Evolutionary conservation across 2,797 vertebrate species (phyloP).

Genomic region (Hippopotamyrus pictus): DNA sequence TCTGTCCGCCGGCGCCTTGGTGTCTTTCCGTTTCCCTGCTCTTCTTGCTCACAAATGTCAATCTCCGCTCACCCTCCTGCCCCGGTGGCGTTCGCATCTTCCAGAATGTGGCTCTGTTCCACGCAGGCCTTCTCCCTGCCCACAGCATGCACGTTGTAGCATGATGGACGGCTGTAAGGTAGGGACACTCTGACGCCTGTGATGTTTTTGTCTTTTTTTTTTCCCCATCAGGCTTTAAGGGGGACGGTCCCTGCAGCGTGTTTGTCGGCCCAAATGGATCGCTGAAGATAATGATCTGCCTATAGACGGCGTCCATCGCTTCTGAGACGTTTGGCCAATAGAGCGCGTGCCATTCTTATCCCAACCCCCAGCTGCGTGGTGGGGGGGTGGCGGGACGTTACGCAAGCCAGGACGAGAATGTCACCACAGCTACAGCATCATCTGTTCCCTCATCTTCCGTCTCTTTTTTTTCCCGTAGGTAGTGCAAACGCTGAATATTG

Average conservation of each 20-base stretch:
- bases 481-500: conserved; percentile 15
- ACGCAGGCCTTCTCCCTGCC: neutral
- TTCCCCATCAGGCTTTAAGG: conserved; percentile 57
- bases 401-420: neutral
- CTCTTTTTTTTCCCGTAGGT: neutral
- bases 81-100: neutral
- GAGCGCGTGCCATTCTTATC: neutral
- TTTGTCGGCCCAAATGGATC: conserved; percentile 60
- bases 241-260: conserved; percentile 42
- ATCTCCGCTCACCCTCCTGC: neutral
- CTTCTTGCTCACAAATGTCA: neutral
- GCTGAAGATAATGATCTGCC: conserved; percentile 65
- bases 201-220: conserved; percentile 42
- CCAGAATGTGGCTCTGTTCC: neutral
- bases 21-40: neutral
- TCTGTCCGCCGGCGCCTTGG: neutral
- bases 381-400: neutral
- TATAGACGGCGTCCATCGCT: conserved; percentile 65
- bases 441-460: neutral
- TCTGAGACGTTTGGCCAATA: conserved; percentile 31
- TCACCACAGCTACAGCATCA: conserved; percentile 3
- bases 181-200: conserved; percentile 38
- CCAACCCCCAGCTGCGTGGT: neutral
- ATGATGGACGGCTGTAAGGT: conserved; percentile 43
- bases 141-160: neutral